phyloP scores from a whole-genome alignment of 2,888 invertebrate species.

The Agrilus biguttatus region DNA sequence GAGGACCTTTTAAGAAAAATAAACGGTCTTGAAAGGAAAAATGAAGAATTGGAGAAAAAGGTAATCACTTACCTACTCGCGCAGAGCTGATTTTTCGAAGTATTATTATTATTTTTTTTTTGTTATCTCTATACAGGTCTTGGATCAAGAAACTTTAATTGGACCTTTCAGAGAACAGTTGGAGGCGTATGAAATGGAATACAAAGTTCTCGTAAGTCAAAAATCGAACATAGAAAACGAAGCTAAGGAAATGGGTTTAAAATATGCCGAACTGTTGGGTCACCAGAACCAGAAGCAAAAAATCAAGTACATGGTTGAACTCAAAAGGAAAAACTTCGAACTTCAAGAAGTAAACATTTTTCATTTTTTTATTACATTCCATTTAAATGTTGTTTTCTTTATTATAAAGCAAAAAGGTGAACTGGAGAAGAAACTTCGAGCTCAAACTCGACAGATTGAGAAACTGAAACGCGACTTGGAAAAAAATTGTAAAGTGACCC shows the following conservation, averaged over 20 bases:
- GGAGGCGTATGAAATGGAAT: slow-evolving; percentile 34
- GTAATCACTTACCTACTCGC: slow-evolving; percentile 7
- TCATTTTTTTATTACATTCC: neutral
- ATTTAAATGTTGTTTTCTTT: slow-evolving; percentile 3
- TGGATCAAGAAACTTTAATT: slow-evolving; percentile 21
- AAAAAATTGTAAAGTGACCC: slow-evolving; percentile 23
- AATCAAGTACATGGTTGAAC: slow-evolving; percentile 38
- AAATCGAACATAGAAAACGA: slow-evolving; percentile 31
- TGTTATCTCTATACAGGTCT: slow-evolving; percentile 9
- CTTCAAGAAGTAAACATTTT: slow-evolving; percentile 29
- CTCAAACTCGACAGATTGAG: slow-evolving; percentile 28
- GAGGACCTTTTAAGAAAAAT: slow-evolving; percentile 21
- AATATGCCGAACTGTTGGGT: slow-evolving; percentile 44
- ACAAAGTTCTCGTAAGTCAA: slow-evolving; percentile 23
- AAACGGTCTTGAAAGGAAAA: slow-evolving; percentile 16
- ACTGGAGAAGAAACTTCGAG: slow-evolving; percentile 18
- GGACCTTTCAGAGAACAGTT: slow-evolving; percentile 32
- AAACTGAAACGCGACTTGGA: slow-evolving; percentile 26
- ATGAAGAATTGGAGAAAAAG: slow-evolving; percentile 17
- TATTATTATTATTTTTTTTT: neutral
- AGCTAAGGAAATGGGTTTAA: slow-evolving; percentile 36
- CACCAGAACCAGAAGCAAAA: slow-evolving; percentile 52
- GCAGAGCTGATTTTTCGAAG: too few species aligned
- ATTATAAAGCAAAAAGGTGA: slow-evolving; percentile 21
- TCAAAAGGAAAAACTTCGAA: slow-evolving; percentile 32